Percentiles rank a stretch among this genome's conserved stretches.
phyloP scores from a whole-genome alignment of 2,888 invertebrate species.

The Philaethria dido region DNA sequence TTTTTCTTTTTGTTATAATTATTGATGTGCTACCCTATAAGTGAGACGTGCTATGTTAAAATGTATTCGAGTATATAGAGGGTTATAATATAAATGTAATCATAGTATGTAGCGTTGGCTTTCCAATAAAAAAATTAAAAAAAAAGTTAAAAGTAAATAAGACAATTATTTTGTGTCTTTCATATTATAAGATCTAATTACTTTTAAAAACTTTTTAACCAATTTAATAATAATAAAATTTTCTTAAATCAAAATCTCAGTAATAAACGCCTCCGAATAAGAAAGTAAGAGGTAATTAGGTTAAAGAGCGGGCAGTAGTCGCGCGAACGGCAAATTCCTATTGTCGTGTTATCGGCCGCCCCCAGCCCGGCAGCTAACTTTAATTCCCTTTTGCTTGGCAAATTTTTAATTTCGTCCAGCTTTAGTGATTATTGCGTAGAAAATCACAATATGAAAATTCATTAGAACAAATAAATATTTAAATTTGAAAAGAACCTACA shows the following conservation, averaged over 20 bases:
- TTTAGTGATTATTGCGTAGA: constrained; percentile 47
- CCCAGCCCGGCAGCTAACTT: constrained; percentile 70
- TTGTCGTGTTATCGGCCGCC: constrained; percentile 75
- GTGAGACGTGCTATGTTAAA: no score
- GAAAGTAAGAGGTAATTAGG: constrained; percentile 67
- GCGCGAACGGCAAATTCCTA: constrained; percentile 72
- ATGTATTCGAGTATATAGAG: no score
- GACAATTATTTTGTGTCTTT: background rate
- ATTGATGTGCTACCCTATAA: no score
- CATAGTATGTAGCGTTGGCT: no score
- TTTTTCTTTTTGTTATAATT: no score
- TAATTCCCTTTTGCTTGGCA: constrained; percentile 72
- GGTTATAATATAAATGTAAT: no score
- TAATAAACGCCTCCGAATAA: constrained; percentile 34
- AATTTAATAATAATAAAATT: constrained; percentile 1
- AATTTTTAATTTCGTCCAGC: constrained; percentile 72
- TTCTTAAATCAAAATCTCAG: constrained; percentile 19
- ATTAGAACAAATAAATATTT: background rate
- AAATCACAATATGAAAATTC: constrained; percentile 30
- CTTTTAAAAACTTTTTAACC: background rate
- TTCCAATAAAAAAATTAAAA: no score
- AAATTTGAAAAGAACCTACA: no score
- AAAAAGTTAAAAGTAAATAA: background rate
- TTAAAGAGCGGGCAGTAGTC: constrained; percentile 57
- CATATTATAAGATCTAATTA: background rate